Conservation (phyloP, 2,113 vertebrate species). For the Dunckerocampus dactyliophorus region DNA sequence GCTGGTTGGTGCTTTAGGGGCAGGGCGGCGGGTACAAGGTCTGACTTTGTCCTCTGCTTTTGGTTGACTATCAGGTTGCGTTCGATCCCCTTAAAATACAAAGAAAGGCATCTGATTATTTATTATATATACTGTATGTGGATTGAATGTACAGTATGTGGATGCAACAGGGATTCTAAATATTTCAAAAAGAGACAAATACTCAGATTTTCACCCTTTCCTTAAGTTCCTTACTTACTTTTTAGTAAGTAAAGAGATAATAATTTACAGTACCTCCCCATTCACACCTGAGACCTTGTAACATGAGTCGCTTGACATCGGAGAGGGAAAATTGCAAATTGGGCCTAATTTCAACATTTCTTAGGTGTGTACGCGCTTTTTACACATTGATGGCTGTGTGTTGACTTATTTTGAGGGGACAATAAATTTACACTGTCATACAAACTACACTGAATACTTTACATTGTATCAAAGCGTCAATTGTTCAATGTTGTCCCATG, state of each 20-base stretch:
- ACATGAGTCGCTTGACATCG: too few species aligned
- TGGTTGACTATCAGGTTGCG: conserved; percentile 76
- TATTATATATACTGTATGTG: conserved; percentile 43
- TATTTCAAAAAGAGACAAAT: neutral
- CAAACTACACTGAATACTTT: too few species aligned
- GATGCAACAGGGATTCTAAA: neutral
- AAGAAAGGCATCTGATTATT: conserved; percentile 46
- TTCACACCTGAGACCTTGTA: too few species aligned
- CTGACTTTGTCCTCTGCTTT: conserved; percentile 88
- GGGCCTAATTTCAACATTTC: neutral
- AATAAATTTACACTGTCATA: too few species aligned
- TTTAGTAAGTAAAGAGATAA: neutral
- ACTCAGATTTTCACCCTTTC: neutral
- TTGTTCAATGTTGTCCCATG: too few species aligned
- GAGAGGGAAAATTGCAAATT: too few species aligned
- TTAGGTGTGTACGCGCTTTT: neutral
- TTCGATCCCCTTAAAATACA: conserved; percentile 79
- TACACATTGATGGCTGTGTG: too few species aligned
- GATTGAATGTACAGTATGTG: conserved; percentile 29
- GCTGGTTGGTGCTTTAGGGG: conserved; percentile 48
- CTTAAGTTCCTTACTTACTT: neutral
- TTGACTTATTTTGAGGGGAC: too few species aligned
- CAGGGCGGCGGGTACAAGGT: conserved; percentile 61
- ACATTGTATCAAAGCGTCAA: too few species aligned
- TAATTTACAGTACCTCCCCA: neutral